Conservation (phyloP, 2,113 vertebrate genomes). For the Phoenicopterus ruber region DNA sequence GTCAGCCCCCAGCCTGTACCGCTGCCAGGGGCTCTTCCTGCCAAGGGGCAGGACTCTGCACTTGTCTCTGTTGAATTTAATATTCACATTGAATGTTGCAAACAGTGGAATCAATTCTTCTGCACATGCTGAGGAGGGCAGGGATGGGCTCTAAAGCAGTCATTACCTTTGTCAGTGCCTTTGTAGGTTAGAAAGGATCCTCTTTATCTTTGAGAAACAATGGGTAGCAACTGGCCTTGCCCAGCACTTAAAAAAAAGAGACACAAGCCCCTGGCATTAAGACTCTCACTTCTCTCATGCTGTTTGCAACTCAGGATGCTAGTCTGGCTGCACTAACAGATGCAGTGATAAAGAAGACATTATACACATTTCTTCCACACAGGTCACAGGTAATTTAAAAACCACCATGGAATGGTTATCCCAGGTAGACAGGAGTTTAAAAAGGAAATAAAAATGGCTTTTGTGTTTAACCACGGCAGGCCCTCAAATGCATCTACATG, state of each 20-base stretch:
- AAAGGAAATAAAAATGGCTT: background rate
- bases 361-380: background rate
- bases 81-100: background rate
- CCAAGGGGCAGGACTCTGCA: background rate
- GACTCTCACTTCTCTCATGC: background rate
- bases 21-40: background rate
- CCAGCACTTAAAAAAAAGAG: background rate
- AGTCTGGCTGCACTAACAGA: background rate
- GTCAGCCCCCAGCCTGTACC: background rate
- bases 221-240: background rate
- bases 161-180: background rate
- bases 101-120: background rate
- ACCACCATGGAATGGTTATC: background rate
- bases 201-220: background rate
- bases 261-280: background rate
- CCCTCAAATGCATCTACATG: background rate
- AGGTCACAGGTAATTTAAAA: background rate
- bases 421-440: background rate
- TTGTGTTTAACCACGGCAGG: background rate
- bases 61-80: background rate
- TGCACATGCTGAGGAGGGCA: background rate
- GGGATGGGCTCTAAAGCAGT: background rate
- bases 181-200: background rate
- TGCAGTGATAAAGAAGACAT: background rate
- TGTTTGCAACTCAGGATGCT: background rate